Evolutionary conservation across 2,113 vertebrate species (phyloP), one percentile per base, ranked within the genome.

Genomic region (Peromyscus leucopus): DNA sequence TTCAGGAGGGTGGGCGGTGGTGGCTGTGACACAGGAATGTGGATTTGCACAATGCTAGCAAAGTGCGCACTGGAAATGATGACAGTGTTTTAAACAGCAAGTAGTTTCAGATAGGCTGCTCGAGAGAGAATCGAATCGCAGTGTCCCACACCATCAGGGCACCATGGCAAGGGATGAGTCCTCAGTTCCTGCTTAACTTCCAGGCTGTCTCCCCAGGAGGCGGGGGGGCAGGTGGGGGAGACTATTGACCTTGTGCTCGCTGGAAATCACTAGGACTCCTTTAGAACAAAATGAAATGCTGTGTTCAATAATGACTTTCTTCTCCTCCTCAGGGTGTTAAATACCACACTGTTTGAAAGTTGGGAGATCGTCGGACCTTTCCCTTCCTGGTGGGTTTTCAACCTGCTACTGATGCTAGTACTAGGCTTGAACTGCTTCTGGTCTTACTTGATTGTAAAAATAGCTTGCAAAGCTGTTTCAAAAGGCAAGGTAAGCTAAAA

Each of bases 331-430:
- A 99, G 99, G 99, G 98, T 99, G 98, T 98, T 99, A 98, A 99
- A 99, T 95, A 99, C 99, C 74, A 99, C 99, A 0, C 96, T 99
- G 80, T 99, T 99, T 97, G 99, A 99, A 99, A 99, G 99, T 97
- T 99, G 99, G 99, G 99, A 99, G 98, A 99, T 99, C 48, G 98
- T 99, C n/a, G 99, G 99, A 87, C 99, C 99, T 90, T 99, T 99
- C 98, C 99, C 99, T 42, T 99, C 99, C 97, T 99, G 99, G 98
- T 99, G 99, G 99, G 98, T 99, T 97, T 99, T 99, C 98, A 99
- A 99, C 86, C 95, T 99, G 90, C 98, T 99, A 95, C 99, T 99
- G 90, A 96, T 99, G 65, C 95, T 99, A 98, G 98, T 99, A 98
- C 99, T 99, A 98, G 98, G 99, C 48, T 98, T 99, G 93, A 99